These are phyloP conservation scores for Cheilosia grossa DNA, from an alignment of 2,888 invertebrate species.

Conservation along the genomic window DNA sequence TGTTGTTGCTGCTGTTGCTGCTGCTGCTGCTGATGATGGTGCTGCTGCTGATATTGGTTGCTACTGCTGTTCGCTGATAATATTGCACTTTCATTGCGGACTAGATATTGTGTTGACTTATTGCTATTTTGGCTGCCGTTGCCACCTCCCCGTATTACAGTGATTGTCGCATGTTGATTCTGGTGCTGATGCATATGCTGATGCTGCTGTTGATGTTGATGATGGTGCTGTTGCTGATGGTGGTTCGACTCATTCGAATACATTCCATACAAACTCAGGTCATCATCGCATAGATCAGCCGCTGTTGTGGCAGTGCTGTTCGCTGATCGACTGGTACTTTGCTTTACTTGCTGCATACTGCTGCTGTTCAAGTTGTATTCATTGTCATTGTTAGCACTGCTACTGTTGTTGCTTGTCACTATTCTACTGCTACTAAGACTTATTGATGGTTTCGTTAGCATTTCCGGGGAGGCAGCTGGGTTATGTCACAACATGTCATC, in stretches of 20 bases:
- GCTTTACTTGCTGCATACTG: conserved; percentile 41
- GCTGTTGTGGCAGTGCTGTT: conserved; percentile 36
- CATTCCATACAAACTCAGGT: conserved; percentile 59
- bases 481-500: conserved; percentile 78
- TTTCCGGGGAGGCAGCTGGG: conserved; percentile 66
- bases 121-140: conserved; percentile 66
- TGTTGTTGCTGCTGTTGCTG: conserved; percentile 53
- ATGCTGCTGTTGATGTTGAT: conserved; percentile 49
- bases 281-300: conserved; percentile 62
- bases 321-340: conserved; percentile 22
- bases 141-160: conserved; percentile 66
- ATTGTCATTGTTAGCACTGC: conserved; percentile 54
- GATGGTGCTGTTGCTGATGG: conserved; percentile 56
- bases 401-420: conserved; percentile 57
- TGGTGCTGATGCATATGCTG: conserved; percentile 55
- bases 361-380: conserved; percentile 49
- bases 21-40: conserved; percentile 49
- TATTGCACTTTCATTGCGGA: conserved; percentile 65
- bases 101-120: conserved; percentile 62
- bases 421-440: conserved; percentile 57
- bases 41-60: conserved; percentile 50
- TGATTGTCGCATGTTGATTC: conserved; percentile 70
- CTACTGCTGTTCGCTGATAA: conserved; percentile 41
- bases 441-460: conserved; percentile 55
- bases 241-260: conserved; percentile 47